Conservation (phyloP, 2,113 vertebrate genomes). For the Cygnus buccinator region DNA sequence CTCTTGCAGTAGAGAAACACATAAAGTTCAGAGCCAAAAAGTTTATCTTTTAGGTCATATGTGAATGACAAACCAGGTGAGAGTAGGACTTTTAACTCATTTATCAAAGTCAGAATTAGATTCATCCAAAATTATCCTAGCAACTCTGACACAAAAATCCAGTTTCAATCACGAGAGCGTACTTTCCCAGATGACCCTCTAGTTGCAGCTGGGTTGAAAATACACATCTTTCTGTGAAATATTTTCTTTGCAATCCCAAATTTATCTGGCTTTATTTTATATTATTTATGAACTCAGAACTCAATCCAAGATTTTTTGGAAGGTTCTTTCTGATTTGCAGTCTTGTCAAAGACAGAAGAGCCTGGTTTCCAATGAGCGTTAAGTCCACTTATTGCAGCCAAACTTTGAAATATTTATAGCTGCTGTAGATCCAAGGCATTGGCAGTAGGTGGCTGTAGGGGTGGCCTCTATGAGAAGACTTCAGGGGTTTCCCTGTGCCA, state of each 20-base stretch:
- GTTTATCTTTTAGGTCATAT: not conserved
- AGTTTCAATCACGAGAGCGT: not conserved
- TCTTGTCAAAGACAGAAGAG: not conserved
- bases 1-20: rapidly evolving
- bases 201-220: not conserved
- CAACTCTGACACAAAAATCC: not conserved
- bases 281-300: not conserved
- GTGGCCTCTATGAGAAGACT: too few relatives aligned
- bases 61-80: not conserved
- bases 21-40: not conserved
- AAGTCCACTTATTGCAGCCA: not conserved
- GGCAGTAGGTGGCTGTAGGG: rapidly evolving
- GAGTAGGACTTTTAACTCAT: not conserved
- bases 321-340: not conserved
- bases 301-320: not conserved
- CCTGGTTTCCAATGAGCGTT: not conserved
- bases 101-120: not conserved
- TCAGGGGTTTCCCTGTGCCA: rapidly evolving
- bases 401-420: not conserved
- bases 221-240: not conserved
- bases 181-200: not conserved
- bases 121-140: not conserved
- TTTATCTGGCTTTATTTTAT: not conserved
- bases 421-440: not conserved
- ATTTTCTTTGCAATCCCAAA: not conserved